These are phyloP conservation scores for Tineola bisselliella DNA, from an alignment of 2,888 invertebrate genomes.

Conservation along the genomic window DNA sequence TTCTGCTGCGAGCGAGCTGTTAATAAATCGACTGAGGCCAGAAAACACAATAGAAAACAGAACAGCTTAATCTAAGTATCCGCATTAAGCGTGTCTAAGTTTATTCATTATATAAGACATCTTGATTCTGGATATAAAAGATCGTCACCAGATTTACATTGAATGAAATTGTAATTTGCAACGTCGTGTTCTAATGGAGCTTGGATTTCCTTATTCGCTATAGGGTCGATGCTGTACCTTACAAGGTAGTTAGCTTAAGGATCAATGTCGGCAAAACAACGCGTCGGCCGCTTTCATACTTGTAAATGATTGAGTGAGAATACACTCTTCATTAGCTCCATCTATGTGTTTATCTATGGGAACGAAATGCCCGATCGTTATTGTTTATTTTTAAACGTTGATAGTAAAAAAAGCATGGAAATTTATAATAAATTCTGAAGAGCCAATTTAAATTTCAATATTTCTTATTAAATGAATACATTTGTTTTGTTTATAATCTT, in stretches of 20 bases:
- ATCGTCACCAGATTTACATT: conserved; percentile 50
- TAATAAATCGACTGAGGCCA: conserved; percentile 27
- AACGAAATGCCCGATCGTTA: not conserved
- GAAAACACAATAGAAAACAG: conserved; percentile 35
- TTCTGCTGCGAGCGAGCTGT: conserved; percentile 6
- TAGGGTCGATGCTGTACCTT: conserved; percentile 26
- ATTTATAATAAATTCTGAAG: too few species aligned
- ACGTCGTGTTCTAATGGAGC: conserved; percentile 36
- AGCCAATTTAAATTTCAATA: too few species aligned
- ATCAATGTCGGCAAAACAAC: conserved; percentile 6
- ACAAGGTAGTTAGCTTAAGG: conserved; percentile 29
- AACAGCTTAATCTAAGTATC: conserved; percentile 45
- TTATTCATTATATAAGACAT: conserved; percentile 40
- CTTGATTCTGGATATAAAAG: conserved; percentile 25
- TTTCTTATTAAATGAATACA: too few species aligned
- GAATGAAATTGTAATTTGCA: conserved; percentile 63
- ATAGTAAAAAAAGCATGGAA: too few species aligned
- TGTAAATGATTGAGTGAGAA: conserved; percentile 13
- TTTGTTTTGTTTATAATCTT: too few species aligned
- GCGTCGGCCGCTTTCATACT: conserved; percentile 6
- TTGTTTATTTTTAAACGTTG: not conserved
- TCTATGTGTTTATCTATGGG: not conserved
- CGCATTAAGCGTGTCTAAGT: conserved; percentile 50
- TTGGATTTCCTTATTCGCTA: conserved; percentile 40
- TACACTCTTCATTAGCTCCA: conserved; percentile 10